A percentile compares a stretch with the other conserved stretches of the same genome.
Evolutionary conservation across 2,113 vertebrate genomes (phyloP).

Genomic region (Phaetusa simplex): DNA sequence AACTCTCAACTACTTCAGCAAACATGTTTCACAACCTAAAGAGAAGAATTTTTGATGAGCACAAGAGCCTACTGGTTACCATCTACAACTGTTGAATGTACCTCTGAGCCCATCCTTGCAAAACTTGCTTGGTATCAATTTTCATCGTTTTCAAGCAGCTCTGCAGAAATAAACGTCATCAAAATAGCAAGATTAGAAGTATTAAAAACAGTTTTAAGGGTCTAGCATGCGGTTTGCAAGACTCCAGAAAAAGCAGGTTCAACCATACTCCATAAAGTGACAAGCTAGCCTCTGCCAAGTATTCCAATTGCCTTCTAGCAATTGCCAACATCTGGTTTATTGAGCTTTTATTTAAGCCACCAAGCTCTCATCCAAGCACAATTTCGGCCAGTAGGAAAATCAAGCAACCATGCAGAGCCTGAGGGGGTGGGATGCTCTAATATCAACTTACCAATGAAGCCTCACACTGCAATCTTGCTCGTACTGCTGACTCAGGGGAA

Average conservation of each 20-base stretch:
- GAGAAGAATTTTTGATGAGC: background rate
- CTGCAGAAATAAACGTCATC: background rate
- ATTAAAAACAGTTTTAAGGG: background rate
- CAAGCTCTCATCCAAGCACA: background rate
- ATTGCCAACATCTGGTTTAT: background rate
- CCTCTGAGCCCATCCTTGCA: background rate
- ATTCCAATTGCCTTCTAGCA: background rate
- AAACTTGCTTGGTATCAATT: background rate
- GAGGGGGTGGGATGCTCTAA: background rate
- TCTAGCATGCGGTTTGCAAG: background rate
- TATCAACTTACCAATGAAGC: background rate
- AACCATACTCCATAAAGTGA: background rate
- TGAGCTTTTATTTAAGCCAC: background rate
- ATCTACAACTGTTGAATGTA: background rate
- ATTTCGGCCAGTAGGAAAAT: background rate
- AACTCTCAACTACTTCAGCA: background rate
- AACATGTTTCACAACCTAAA: background rate
- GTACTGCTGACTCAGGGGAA: background rate
- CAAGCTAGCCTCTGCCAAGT: background rate
- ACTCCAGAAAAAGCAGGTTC: background rate
- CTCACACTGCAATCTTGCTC: background rate
- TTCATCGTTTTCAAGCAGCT: background rate
- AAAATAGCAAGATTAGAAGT: background rate
- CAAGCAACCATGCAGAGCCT: background rate
- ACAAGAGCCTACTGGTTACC: background rate